These are phyloP conservation scores for Siniperca chuatsi DNA, from an alignment of 2,113 vertebrate species.

Conservation along the genomic window DNA sequence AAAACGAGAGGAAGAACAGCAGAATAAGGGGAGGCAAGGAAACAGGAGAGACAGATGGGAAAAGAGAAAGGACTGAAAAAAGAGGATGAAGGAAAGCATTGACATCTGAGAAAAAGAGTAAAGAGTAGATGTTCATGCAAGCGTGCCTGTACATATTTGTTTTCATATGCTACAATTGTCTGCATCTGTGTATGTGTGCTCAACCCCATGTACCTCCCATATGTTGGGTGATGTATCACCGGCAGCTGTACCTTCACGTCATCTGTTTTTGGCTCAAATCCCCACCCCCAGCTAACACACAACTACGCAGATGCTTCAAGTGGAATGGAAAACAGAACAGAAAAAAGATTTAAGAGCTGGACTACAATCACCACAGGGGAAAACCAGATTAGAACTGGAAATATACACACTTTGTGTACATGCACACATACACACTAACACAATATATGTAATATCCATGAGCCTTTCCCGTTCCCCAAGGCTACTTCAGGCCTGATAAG, in stretches of 20 bases:
- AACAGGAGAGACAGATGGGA: background rate
- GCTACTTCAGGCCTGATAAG: conserved; percentile 20
- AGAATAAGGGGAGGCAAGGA: no score
- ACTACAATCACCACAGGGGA: conserved; percentile 3
- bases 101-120: background rate
- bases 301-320: conserved; percentile 3
- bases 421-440: background rate
- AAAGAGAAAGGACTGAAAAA: background rate
- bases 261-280: background rate
- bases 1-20: no score
- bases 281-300: background rate
- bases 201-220: background rate
- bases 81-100: background rate
- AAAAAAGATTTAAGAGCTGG: conserved; percentile 25
- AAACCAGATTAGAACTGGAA: background rate
- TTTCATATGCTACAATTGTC: background rate
- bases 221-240: conserved; percentile 32
- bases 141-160: background rate
- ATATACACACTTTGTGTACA: background rate
- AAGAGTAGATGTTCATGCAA: background rate
- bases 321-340: background rate
- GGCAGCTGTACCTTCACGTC: conserved; percentile 16
- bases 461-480: background rate
- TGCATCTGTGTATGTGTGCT: background rate
- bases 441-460: conserved; percentile 4